Evolutionary conservation across 2,113 vertebrate species (phyloP).

Genomic region (Nothobranchius furzeri): DNA sequence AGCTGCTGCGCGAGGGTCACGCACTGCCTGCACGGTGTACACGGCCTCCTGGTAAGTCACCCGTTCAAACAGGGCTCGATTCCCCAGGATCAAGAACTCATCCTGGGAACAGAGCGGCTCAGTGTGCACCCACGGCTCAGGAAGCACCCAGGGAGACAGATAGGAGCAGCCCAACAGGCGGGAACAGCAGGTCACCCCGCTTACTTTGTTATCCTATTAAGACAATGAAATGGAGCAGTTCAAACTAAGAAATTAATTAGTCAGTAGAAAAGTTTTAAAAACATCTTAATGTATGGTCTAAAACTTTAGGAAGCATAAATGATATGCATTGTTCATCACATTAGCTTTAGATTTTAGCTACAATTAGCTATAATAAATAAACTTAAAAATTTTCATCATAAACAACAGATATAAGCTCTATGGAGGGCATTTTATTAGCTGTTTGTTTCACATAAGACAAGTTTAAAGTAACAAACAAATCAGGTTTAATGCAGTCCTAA

Average conservation of each 20-base stretch:
- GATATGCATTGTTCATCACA: no score
- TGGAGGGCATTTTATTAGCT: no score
- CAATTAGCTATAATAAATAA: no score
- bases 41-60: slow-evolving; percentile 89
- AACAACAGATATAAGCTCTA: no score
- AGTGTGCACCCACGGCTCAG: slow-evolving; percentile 89
- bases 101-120: slow-evolving; percentile 88
- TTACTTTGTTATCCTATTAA: slow-evolving; percentile 94
- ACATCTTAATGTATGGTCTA: no score
- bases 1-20: slow-evolving; percentile 87
- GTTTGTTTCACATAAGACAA: no score
- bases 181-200: slow-evolving; percentile 96
- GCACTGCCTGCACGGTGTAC: slow-evolving; percentile 83
- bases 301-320: no score
- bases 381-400: no score
- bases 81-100: slow-evolving; percentile 92
- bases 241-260: slow-evolving; percentile 1
- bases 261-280: no score
- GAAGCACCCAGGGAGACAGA: slow-evolving; percentile 92
- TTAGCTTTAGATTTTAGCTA: no score
- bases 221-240: slow-evolving; percentile 45
- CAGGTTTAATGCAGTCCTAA: no score
- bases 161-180: slow-evolving; percentile 94
- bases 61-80: slow-evolving; percentile 89
- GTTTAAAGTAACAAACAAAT: no score